A percentile compares a stretch with the other conserved stretches of the same genome.
phyloP scores from a whole-genome alignment of 2,888 invertebrate species.

The Oscheius sp. region DNA sequence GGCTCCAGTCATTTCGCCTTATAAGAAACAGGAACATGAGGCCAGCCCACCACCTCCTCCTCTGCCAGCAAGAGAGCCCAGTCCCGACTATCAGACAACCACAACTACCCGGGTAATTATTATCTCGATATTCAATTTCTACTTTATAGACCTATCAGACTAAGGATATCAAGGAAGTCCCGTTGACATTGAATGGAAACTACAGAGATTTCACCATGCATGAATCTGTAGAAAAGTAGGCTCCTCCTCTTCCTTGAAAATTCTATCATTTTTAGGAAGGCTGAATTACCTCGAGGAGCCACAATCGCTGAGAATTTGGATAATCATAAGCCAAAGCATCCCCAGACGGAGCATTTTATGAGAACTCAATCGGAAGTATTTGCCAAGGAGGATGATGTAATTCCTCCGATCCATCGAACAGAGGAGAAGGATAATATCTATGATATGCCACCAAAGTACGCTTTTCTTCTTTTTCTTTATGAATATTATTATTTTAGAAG shows the following conservation, averaged over 20 bases:
- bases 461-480: background rate
- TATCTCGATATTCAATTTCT: background rate
- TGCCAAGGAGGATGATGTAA: conserved; percentile 8
- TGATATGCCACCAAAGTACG: conserved; percentile 44
- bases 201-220: conserved; percentile 14
- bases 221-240: conserved; percentile 6
- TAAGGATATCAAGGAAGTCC: no score
- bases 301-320: conserved; percentile 15
- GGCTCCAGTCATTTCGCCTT: conserved; percentile 16
- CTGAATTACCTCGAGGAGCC: conserved; percentile 16
- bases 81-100: conserved; percentile 10
- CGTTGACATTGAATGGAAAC: no score
- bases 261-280: conserved; percentile 7
- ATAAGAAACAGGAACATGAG: background rate
- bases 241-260: background rate
- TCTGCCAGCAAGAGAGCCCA: conserved; percentile 6
- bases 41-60: conserved; percentile 11
- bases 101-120: conserved; percentile 4
- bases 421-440: conserved; percentile 51
- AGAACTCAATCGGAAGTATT: conserved; percentile 50
- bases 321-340: background rate
- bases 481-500: background rate
- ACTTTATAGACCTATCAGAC: conserved; percentile 12
- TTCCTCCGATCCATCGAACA: conserved; percentile 37
- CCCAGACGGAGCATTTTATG: conserved; percentile 30